Percentiles rank a stretch among this genome's conserved stretches.
Conservation (phyloP, 2,888 invertebrate species). For the Eristalis arbustorum region DNA sequence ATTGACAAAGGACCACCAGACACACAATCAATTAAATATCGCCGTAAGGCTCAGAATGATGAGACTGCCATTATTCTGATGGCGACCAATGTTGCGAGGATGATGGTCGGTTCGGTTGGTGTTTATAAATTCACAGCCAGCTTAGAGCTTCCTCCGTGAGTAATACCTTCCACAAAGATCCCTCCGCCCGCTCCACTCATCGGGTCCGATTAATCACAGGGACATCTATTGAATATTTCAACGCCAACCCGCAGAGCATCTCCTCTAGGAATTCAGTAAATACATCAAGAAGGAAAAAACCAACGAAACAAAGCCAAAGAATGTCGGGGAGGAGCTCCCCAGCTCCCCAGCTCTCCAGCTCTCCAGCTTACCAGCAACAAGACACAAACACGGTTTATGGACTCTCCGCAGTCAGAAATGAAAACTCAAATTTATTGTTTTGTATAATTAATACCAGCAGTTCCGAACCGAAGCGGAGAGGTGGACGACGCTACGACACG, state of each 20-base stretch:
- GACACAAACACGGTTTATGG: constrained; percentile 23
- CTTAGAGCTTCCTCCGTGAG: constrained; percentile 5
- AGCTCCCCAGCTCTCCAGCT: too few species aligned
- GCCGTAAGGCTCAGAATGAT: constrained; percentile 6
- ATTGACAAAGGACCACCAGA: background rate
- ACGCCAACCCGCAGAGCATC: background rate
- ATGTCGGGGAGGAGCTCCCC: background rate
- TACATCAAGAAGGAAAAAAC: background rate
- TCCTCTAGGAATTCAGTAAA: background rate
- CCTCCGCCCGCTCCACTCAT: background rate
- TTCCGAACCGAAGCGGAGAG: constrained; percentile 3
- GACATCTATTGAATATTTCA: constrained; percentile 56
- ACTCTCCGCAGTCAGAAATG: constrained; percentile 42
- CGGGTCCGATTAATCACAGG: constrained; percentile 45
- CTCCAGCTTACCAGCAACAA: background rate
- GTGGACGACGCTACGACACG: background rate
- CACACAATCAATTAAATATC: background rate
- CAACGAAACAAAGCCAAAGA: background rate
- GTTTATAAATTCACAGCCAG: constrained; percentile 38
- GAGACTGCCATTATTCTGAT: constrained; percentile 15
- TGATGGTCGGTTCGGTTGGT: constrained; percentile 1
- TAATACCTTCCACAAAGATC: background rate
- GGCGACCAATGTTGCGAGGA: background rate
- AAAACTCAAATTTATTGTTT: constrained; percentile 64
- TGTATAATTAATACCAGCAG: constrained; percentile 66